Base-by-base conservation (phyloP, 2,113 vertebrate species). In the Nycticebus coucang region DNA sequence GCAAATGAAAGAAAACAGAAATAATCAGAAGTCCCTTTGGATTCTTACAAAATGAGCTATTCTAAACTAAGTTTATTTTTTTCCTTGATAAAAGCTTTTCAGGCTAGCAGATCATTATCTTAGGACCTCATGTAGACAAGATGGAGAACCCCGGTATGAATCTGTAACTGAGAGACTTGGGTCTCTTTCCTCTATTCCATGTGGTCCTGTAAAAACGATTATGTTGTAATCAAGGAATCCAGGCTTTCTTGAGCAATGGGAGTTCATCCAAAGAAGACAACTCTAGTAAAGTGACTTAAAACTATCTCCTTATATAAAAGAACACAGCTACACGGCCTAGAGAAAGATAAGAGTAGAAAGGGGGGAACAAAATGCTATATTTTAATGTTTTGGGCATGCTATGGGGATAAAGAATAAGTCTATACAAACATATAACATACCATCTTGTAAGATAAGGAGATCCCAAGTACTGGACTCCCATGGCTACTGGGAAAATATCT, bases 1-100 rank as follows among this genome's bases (percentile, higher is more conserved):
- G 53, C 28, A 91, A 95, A 75, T 33, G 17, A 94, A 95, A 75
- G 62, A 74, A 82, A 87, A 45, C 3, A 53, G n/a, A 97, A 93
- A 45, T 68, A 64, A 95, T 72, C n/a, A 57, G n/a, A 84, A 80
- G 45, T 4, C 18, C 10, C 7, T 13, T 68, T 37, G 3, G 26
- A 82, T 86, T 94, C 30, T 77, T 64, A 59, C 30, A 37, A 79
- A 71, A 68, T 68, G 13, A 92, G 17, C 84, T 85, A 71, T 21
- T 15, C 41, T 50, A 35, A 82, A 37, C 2, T 28, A 87, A 92
- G 26, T 72, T 78, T 24, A 81, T 57, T 86, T 79, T n/a, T 28
- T 91, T 71, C 45, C 66, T 95, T 92, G 55, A 66, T 75, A 95
- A 69, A 37, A 79, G 77, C 28, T 92, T 89, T 89, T 74, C 37